phyloP scores from a whole-genome alignment of 2,113 vertebrate species.

The Takifugu bimaculatus region DNA sequence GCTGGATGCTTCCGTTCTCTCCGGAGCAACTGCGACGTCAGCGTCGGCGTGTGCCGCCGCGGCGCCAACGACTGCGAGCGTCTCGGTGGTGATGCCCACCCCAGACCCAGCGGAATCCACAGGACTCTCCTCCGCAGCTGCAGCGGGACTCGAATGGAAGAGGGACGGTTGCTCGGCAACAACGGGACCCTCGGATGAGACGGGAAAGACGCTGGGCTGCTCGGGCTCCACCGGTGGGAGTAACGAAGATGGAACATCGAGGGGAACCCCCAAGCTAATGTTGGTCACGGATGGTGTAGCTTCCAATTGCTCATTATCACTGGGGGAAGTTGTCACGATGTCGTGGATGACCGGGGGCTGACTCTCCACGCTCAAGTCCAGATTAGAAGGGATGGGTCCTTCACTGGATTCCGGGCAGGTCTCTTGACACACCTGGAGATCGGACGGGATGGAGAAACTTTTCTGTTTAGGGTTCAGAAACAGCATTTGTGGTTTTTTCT shows the following conservation, averaged over 20 bases:
- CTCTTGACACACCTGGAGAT: slow-evolving; percentile 73
- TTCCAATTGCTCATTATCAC: slow-evolving; percentile 67
- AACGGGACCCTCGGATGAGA: slow-evolving; percentile 11
- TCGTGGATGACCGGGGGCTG: slow-evolving; percentile 73
- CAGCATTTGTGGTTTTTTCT: background rate
- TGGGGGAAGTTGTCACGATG: slow-evolving; percentile 72
- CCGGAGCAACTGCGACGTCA: slow-evolving; percentile 25
- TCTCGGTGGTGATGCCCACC: slow-evolving; percentile 42
- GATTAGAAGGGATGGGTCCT: slow-evolving; percentile 54
- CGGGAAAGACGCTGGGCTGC: slow-evolving; percentile 19
- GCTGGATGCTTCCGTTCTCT: slow-evolving; percentile 19
- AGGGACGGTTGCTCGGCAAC: slow-evolving; percentile 24
- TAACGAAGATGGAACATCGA: slow-evolving; percentile 42
- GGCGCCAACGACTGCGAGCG: slow-evolving; percentile 16
- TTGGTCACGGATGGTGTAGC: slow-evolving; percentile 66
- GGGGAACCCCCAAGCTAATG: slow-evolving; percentile 47
- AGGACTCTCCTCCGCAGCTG: slow-evolving; percentile 13
- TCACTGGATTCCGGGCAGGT: slow-evolving; percentile 63
- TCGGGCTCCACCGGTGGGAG: slow-evolving; percentile 23
- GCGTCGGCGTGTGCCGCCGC: slow-evolving; percentile 14
- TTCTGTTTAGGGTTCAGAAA: too few species aligned
- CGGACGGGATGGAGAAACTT: background rate
- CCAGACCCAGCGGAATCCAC: slow-evolving; percentile 14
- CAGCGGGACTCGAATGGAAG: slow-evolving; percentile 5
- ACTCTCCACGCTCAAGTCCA: slow-evolving; percentile 64